These are phyloP conservation scores for Tryphoninae sp. DNA, from an alignment of 2,888 invertebrate species.

Conservation along the genomic window DNA sequence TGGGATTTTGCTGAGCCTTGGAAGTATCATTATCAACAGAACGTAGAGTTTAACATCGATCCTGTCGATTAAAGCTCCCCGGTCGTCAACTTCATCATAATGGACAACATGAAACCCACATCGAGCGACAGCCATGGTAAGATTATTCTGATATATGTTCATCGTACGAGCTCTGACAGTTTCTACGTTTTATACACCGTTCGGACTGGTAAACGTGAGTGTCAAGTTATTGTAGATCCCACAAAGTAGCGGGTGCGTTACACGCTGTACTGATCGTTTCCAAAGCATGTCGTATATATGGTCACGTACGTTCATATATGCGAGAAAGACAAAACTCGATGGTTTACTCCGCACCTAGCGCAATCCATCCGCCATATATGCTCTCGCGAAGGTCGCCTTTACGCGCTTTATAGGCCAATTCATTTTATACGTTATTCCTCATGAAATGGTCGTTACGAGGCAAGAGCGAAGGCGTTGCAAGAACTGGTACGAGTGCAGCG, in stretches of 20 bases:
- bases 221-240: conserved; percentile 74
- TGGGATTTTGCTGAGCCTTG: not conserved
- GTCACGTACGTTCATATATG: conserved; percentile 62
- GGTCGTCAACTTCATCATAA: conserved; percentile 17
- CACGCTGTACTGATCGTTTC: conserved; percentile 57
- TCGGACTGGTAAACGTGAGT: conserved; percentile 68
- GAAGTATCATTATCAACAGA: conserved; percentile 25
- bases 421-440: conserved; percentile 79
- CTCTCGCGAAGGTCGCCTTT: conserved; percentile 67
- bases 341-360: conserved; percentile 61
- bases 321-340: conserved; percentile 70
- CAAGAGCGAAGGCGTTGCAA: conserved; percentile 46
- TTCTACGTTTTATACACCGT: conserved; percentile 68
- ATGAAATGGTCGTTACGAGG: conserved; percentile 73
- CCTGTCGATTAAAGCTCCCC: conserved; percentile 26
- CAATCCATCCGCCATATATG: conserved; percentile 40
- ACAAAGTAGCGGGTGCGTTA: conserved; percentile 65
- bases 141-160: conserved; percentile 75
- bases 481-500: conserved; percentile 3
- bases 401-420: conserved; percentile 77
- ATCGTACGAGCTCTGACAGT: conserved; percentile 47
- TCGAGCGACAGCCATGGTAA: conserved; percentile 44
- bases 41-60: conserved; percentile 2
- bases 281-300: conserved; percentile 17
- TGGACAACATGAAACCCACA: conserved; percentile 28